Base-by-base conservation (phyloP, 2,113 vertebrate species). In the Pseudolaguvia tuberculata region DNA sequence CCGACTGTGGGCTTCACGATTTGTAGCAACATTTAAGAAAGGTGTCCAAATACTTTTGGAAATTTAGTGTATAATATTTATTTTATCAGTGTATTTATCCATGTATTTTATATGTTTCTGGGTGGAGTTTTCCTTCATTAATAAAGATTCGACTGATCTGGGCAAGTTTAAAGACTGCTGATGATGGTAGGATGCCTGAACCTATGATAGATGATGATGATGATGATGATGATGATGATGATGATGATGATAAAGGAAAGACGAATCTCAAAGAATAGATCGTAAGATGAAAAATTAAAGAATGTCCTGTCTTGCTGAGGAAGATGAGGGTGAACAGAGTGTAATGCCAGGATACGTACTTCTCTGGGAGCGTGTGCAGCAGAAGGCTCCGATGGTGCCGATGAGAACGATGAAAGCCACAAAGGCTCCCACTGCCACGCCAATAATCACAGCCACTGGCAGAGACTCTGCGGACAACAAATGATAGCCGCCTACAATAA, bases 381-480 rank as follows among this genome's bases (percentile, higher is more conserved):
- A 99, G 91, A 99, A 98, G 9, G 96, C 96, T 51, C 96, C 94
- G 23, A 98, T 94, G 88, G 97, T 99, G 85, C 94, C 96, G 93
- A 97, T 93, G 82, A 99, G 88, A 82, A 99, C 94, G 66, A 99
- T 93, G 88, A 98, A 91, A 2, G 97, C 97, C 82, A 98, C 96
- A 0, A 97, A 96, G 0, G 94, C 96, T 79, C 97, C 97, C 67
- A 99, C 96, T 0, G 97, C 96, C 78, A 99, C 96, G 1, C 96
- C 97, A 23, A 99, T 98, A 91, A 98, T 97, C 89, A 98, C 96
- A 0, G 96, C 95, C 90, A 97, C 93, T 0, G 96, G 96, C 81
- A 99, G 93, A 0, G 97, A 94, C 81, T 98, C 97, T 99, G 94
- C 57, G 87, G 83, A 84, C 86, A 59, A 72, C 80, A 59, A 84